phyloP scores from a whole-genome alignment of 2,888 invertebrate genomes.

The Himalopsyche kuldschensis region DNA sequence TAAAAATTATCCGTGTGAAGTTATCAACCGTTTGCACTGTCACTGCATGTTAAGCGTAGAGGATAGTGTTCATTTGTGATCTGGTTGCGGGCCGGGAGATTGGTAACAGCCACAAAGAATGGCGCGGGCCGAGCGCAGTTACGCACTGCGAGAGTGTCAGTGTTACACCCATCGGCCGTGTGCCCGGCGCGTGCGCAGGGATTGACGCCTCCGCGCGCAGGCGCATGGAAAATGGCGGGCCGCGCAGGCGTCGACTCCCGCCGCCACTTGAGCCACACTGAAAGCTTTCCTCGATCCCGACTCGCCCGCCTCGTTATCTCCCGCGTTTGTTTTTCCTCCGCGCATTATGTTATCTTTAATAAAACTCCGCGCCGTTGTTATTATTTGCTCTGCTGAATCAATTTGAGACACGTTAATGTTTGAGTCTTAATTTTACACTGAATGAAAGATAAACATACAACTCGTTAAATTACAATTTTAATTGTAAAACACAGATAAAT shows the following conservation, averaged over 20 bases:
- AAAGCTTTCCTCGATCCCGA: neutral
- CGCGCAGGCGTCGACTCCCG: conserved; percentile 22
- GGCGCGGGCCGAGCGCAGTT: conserved; percentile 40
- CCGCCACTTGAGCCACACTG: conserved; percentile 7
- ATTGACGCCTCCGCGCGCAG: conserved; percentile 6
- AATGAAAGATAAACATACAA: too few relatives aligned
- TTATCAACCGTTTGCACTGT: neutral
- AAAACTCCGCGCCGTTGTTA: neutral
- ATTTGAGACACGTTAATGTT: too few relatives aligned
- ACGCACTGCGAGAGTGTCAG: conserved; percentile 20
- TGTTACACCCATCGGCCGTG: conserved; percentile 33
- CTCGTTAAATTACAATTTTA: too few relatives aligned
- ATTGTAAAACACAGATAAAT: too few relatives aligned
- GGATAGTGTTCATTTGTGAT: conserved; percentile 10
- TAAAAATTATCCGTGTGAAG: too few relatives aligned
- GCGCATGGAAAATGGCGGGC: conserved; percentile 23
- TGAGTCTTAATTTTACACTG: too few relatives aligned
- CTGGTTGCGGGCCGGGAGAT: conserved; percentile 40
- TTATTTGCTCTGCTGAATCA: neutral
- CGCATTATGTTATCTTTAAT: neutral
- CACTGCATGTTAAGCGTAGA: neutral
- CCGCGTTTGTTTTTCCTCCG: neutral
- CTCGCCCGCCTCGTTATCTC: neutral
- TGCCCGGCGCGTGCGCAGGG: conserved; percentile 27
- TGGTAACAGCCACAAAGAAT: conserved; percentile 34